Base-by-base conservation (phyloP, 1,140 invertebrate species). In the Pentalonia nigronervosa region DNA sequence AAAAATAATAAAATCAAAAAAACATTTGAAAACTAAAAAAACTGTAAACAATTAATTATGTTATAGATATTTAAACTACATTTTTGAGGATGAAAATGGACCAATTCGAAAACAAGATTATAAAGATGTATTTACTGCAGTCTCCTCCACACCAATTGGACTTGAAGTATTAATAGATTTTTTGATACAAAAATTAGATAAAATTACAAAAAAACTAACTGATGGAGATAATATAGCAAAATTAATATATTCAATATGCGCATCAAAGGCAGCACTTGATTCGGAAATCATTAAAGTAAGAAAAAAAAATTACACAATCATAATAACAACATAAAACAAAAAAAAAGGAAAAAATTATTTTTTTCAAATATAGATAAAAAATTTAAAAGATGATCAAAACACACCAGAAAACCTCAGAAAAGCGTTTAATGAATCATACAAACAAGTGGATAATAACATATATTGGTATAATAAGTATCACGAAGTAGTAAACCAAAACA, bases 21-120 rank as follows among this genome's bases (percentile, higher is more conserved):
- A n/a, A n/a, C n/a, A n/a, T n/a, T n/a, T n/a, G n/a, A n/a, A n/a
- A n/a, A n/a, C n/a, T n/a, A n/a, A n/a, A n/a, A n/a, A n/a, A 76
- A 76, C n/a, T 17, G n/a, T 0, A 6, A n/a, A 76, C 6, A 76
- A 60, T 45, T 2, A 41, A 41, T 41, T 1, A 14, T 21, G 17
- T 91, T 81, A 1, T 36, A 92, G 90, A n/a, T 92, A 56, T 36
- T 92, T 92, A 36, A 92, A 92, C 20, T 92, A 81, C 17, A 83
- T 50, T 14, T 83, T 92, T 36, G 67, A 60, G 0, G 8, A 2
- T 0, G 17, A 76, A 21, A 3, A 92, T 17, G 45, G 48, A 17
- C 45, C 47, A 45, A 93, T 93, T 8, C 21, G 36, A 50, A 9
- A 47, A 17, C 91, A 93, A 86, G 91, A 93, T 56, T 86, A 36